Evolutionary conservation across 1,140 invertebrate genomes (phyloP), one percentile per base, ranked within the genome.

Genomic region (Eufriesea mexicana): DNA sequence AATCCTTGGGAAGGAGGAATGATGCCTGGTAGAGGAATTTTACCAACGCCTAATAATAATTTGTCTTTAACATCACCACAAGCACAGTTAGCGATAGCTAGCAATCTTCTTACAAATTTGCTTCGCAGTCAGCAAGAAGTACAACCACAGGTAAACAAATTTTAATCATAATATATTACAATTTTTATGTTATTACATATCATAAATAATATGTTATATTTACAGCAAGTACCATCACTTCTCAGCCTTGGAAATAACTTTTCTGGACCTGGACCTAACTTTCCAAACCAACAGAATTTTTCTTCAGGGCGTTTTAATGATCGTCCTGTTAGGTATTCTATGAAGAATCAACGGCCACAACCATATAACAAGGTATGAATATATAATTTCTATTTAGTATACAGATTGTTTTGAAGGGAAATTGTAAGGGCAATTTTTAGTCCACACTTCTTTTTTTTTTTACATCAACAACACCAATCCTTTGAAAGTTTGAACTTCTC

Each of bases 1-100:
- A 95, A 94, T 85, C 94, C 94, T 23, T 95, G 94, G 94, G 94
- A 95, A 88, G 90, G 93, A 42, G 94, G 94, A 42, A 91, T 95
- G 79, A 94, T 95, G 93, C 94, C 94, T n/a, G 94, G 94, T 28
- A 86, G 93, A 79, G 94, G 94, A 25, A 92, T 95, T 54, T 85
- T 95, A 54, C 94, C 93, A 20, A 94, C 94, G 20, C 93, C 94
- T 8, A 94, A 92, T 49, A 95, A 94, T 84, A 92, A 93, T 82
- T 81, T 95, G 2, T 93, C 93, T 18, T 86, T 95, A 28, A 92
- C 94, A 16, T 94, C 94, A 7, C 94, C 93, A 0, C 94, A 95
- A 87, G 92, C 94, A 47, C 94, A 95, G 62, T 82, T 95, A 14
- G 94, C 94, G 9, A 91, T 95, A 73, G 94, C 94, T 25, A 95